Evolutionary conservation across 2,797 vertebrate species (phyloP), one percentile per base, ranked within the genome.

Genomic region (Momotus momota): DNA sequence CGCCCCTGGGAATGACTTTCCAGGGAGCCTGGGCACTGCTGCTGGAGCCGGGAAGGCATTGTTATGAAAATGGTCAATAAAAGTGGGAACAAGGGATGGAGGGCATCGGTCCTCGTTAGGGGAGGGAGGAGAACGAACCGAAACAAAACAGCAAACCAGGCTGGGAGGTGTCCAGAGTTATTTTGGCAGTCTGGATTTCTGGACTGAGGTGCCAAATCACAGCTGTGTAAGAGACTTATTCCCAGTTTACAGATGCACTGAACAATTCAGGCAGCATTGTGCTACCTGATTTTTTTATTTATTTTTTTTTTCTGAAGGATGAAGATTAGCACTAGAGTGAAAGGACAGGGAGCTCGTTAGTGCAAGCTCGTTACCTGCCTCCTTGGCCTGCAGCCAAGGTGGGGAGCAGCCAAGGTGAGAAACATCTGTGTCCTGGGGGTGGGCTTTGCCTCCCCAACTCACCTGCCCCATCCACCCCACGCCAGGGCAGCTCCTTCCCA

Each of bases 1-100:
- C 73, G 86, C 93, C 64, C 89, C 95, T 94, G 96, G 86, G 96
- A 96, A 97, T 92, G 87, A 84, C 92, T 95, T 95, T 96, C 92
- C 92, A 90, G 94, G 90, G 92, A 97, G 85, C 88, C 20, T 2
- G 58, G 58, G 73, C 29, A 3, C 45, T 92, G 94, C 95, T 93
- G 94, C 69, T 12, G 62, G 82, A 88, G 64, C 40, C 1, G 33
- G 43, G 65, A 43, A 86, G 65, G 89, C 82, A 82, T 96, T 96
- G 92, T 96, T 57, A 57, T 64, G 57, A 83, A 93, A 95, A 90
- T 93, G 70, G 96, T 91, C 88, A 85, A 88, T 90, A 64, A 61
- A 74, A 82, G 69, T 19, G 61, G 3, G 85, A 94, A 96, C 91
- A 96, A 96, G 94, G 88, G 80, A 92, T 71, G 70, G 86, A 94